Evolutionary conservation across 2,888 invertebrate species (phyloP), one percentile per base, ranked within the genome.

Genomic region (Sinodicranocentrus sp.): DNA sequence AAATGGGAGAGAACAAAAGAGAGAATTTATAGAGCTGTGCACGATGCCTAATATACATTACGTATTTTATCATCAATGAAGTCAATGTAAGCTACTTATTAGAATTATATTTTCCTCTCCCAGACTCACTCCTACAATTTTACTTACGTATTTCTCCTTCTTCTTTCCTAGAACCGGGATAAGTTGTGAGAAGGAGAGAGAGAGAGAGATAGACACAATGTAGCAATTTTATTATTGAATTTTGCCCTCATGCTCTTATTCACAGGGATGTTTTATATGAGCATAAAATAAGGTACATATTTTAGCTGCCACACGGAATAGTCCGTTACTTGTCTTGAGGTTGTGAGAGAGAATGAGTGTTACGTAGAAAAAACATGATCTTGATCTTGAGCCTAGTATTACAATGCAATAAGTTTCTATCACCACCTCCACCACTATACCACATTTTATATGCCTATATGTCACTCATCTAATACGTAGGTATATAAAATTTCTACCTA

Each of bases 231-330:
- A 61, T 61, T 61, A 17, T 28, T 61, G 61, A 61, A 61, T 23
- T 65, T 44, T 52, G 68, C 48, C 57, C 57, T 52, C 71, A 71
- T 68, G 68, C 52, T 71, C 71, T 71, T 71, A 71, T 71, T 71
- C 71, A 71, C 71, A 71, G 6, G 71, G 1, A 44, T 19, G 26
- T n/a, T n/a, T n/a, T n/a, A n/a, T n/a, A n/a, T 54, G 54, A 5
- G 23, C 19, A 54, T 8, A 21, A 6, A 21, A 21, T 54, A 54
- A 21, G 5, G 21, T 54, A 21, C 21, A 5, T 54, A n/a, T 8
- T 13, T 5, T 48, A 48, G n/a, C 10, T 48, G n/a, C 48, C 15
- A 3, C 48, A 48, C 15, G 21, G 57, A 6, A 21, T 57, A 21
- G 8, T 6, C 57, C 57, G 57, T 57, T 57, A 57, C 21, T 21